These are phyloP conservation scores for Galagoides demidoff DNA, from an alignment of 2,797 vertebrate genomes.

Conservation along the genomic window DNA sequence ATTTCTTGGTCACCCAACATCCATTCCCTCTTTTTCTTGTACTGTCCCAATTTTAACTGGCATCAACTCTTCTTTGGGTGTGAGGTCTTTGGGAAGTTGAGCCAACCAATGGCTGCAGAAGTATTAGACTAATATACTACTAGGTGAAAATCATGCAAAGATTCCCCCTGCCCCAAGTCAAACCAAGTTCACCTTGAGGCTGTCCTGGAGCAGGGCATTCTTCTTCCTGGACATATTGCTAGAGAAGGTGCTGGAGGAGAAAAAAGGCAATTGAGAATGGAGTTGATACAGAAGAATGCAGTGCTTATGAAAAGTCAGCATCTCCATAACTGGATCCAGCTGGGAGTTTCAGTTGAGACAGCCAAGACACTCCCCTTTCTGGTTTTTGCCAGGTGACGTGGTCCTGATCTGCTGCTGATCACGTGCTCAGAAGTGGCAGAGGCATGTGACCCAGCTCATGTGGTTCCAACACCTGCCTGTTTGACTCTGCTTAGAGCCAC, in stretches of 20 bases:
- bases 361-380: neutral
- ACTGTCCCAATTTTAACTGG: neutral
- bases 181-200: neutral
- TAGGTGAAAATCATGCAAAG: neutral
- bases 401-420: neutral
- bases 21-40: neutral
- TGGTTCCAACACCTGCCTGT: neutral
- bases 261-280: neutral
- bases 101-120: neutral
- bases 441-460: neutral
- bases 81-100: neutral
- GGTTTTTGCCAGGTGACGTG: neutral
- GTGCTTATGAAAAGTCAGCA: neutral
- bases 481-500: neutral
- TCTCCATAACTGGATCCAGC: neutral
- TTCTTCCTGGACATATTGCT: neutral
- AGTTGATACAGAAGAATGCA: neutral
- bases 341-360: neutral
- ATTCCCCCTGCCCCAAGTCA: neutral
- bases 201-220: neutral
- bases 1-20: neutral
- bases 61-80: neutral
- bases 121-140: neutral
- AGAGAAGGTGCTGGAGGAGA: neutral
- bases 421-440: neutral